Conservation (phyloP, 2,888 invertebrate species). For the Cheilosia vulpina region DNA sequence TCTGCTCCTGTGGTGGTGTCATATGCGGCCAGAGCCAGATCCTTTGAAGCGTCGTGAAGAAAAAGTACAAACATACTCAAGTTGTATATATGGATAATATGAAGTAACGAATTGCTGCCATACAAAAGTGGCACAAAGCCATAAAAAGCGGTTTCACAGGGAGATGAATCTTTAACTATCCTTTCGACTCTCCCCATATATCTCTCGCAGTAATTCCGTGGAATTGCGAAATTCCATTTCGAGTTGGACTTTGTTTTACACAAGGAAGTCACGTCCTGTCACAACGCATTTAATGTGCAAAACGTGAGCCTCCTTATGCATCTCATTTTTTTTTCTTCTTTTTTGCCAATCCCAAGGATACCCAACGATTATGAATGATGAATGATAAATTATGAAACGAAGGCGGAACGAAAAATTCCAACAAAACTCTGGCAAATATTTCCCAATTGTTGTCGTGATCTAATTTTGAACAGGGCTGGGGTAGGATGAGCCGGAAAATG, state of each 20-base stretch:
- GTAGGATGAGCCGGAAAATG: constrained; percentile 19
- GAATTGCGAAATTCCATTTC: constrained; percentile 74
- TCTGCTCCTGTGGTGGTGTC: constrained; percentile 35
- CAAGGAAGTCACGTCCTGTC: constrained; percentile 77
- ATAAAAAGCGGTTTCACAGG: constrained; percentile 64
- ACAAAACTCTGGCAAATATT: constrained; percentile 65
- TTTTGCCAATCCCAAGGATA: constrained; percentile 30
- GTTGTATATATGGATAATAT: constrained; percentile 14
- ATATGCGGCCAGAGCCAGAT: constrained; percentile 21
- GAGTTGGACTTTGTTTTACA: constrained; percentile 68
- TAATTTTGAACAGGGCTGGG: constrained; percentile 58
- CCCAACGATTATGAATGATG: constrained; percentile 67
- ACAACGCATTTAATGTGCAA: constrained; percentile 77
- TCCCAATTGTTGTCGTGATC: constrained; percentile 68
- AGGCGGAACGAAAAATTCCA: constrained; percentile 39
- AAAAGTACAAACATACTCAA: constrained; percentile 17
- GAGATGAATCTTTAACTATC: constrained; percentile 68
- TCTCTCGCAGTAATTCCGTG: constrained; percentile 46
- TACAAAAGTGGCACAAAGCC: constrained; percentile 62
- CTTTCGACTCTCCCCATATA: constrained; percentile 1
- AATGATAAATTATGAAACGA: constrained; percentile 51
- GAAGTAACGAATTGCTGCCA: constrained; percentile 56
- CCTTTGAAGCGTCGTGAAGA: constrained; percentile 2
- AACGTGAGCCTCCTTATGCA: constrained; percentile 76
- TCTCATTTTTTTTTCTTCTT: constrained; percentile 23